Evolutionary conservation across 2,888 invertebrate genomes (phyloP).

Genomic region (Mythimna lalbum): DNA sequence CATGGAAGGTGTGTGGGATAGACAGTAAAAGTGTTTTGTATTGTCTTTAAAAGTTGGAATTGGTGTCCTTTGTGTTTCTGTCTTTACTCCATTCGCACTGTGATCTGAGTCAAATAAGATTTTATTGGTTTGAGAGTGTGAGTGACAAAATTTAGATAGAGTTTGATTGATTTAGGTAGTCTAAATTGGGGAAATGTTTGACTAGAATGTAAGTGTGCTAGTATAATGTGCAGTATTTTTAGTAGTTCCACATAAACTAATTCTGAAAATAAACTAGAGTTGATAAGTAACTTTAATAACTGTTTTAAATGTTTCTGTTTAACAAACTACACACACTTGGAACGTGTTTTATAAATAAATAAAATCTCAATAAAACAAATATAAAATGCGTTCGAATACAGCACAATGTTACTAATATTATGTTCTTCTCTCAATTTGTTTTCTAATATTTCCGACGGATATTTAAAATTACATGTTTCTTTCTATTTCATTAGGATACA

Average conservation of each 20-base stretch:
- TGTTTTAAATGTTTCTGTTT: conserved; percentile 48
- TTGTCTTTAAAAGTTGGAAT: conserved; percentile 18
- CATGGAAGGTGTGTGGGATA: conserved; percentile 6
- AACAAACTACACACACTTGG: conserved; percentile 63
- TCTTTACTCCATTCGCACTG: conserved; percentile 18
- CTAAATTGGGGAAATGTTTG: neutral
- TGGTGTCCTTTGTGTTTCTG: conserved; percentile 27
- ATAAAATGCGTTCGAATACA: conserved; percentile 62
- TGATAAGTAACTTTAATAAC: conserved; percentile 24
- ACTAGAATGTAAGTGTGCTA: conserved; percentile 14
- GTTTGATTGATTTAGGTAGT: neutral
- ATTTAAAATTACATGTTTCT: conserved; percentile 75
- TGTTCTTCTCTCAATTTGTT: conserved; percentile 63
- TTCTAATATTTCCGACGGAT: conserved; percentile 56
- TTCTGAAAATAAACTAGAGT: conserved; percentile 16
- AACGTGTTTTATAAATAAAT: conserved; percentile 55
- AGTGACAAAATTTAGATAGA: conserved; percentile 46
- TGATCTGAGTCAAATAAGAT: neutral
- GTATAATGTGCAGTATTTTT: conserved; percentile 7
- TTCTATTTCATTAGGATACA: conserved; percentile 88
- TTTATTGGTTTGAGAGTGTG: conserved; percentile 46
- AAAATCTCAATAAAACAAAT: conserved; percentile 22
- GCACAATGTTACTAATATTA: conserved; percentile 76
- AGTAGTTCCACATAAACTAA: conserved; percentile 35
- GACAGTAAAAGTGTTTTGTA: conserved; percentile 18